Evolutionary conservation across 2,888 invertebrate species (phyloP).

Genomic region (Cordilura impudica): DNA sequence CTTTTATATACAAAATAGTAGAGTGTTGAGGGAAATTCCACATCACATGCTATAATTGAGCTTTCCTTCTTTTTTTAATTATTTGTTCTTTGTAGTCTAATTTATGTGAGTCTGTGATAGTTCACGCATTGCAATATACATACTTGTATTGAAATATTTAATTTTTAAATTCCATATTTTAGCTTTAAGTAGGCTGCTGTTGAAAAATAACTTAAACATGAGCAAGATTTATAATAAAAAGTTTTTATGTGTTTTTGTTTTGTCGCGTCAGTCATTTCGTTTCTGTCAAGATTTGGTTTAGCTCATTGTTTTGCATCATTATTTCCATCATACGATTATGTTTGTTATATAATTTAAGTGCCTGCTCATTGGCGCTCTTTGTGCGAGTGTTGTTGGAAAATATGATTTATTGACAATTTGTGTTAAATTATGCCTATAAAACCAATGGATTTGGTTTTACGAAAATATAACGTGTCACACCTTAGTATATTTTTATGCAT

Average conservation of each 20-base stretch:
- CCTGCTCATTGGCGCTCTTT: not conserved
- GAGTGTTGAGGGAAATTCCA: slow-evolving; percentile 7
- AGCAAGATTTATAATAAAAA: not conserved
- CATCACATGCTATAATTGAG: slow-evolving; percentile 47
- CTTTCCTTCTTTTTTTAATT: no score
- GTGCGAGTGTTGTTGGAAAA: not conserved
- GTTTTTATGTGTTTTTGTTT: not conserved
- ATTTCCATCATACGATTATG: not conserved
- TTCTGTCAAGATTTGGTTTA: not conserved
- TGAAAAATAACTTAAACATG: not conserved
- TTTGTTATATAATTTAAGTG: not conserved
- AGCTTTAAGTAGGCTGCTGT: not conserved
- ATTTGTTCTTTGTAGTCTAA: no score
- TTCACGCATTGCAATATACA: not conserved
- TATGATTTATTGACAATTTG: slow-evolving; percentile 59
- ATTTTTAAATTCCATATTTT: not conserved
- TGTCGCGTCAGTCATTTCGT: no score
- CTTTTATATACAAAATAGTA: slow-evolving; percentile 14
- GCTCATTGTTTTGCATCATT: no score
- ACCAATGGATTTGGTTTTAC: slow-evolving; percentile 22
- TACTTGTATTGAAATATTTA: not conserved
- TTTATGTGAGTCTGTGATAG: slow-evolving; percentile 4
- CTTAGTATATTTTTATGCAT: slow-evolving; percentile 35
- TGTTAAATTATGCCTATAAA: slow-evolving; percentile 48
- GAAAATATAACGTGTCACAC: not conserved